A percentile compares a stretch with the other conserved stretches of the same genome.
phyloP scores from a whole-genome alignment of 2,888 invertebrate species.

The Ramazzottius varieornatus region DNA sequence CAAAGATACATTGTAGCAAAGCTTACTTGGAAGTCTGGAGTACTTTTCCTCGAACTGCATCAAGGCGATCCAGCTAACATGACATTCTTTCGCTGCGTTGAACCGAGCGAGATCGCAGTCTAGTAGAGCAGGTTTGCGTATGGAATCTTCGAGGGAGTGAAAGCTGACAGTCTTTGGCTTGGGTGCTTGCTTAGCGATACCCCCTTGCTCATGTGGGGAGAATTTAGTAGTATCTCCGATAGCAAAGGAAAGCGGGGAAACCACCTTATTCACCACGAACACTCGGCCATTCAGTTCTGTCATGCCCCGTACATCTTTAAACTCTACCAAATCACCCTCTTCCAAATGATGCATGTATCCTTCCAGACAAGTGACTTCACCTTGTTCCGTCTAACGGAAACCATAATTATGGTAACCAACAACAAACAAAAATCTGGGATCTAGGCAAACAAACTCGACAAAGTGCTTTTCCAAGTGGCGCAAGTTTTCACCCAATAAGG shows the following conservation, averaged over 20 bases:
- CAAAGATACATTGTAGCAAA: no score
- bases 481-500: background rate
- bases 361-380: conserved; percentile 19
- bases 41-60: background rate
- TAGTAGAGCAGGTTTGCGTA: background rate
- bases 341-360: conserved; percentile 19
- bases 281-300: conserved; percentile 15
- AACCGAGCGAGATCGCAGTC: background rate
- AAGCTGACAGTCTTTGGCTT: conserved; percentile 14
- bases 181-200: conserved; percentile 20
- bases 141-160: conserved; percentile 14
- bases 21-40: background rate
- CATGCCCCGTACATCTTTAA: conserved; percentile 21
- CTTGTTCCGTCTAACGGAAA: conserved; percentile 16
- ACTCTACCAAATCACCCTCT: conserved; percentile 19
- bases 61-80: background rate
- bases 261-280: conserved; percentile 10
- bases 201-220: conserved; percentile 16
- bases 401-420: background rate
- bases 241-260: conserved; percentile 17
- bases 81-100: background rate
- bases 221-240: conserved; percentile 20
- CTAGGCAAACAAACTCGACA: background rate
- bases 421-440: background rate
- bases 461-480: background rate